phyloP scores from a whole-genome alignment of 2,113 vertebrate species.

The Tetrax tetrax region DNA sequence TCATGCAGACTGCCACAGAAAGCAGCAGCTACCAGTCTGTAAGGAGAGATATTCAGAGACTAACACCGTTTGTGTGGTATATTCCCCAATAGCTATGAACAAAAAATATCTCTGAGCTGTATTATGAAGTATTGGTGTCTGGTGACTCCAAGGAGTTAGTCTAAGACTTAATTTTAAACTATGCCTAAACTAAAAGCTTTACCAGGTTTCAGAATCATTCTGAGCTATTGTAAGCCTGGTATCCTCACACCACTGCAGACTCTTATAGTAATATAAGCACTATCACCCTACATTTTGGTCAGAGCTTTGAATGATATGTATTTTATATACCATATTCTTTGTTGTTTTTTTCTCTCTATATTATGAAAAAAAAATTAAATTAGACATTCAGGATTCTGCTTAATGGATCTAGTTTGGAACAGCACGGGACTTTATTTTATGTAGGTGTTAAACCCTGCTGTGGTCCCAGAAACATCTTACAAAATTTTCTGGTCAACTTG shows the following conservation, averaged over 20 bases:
- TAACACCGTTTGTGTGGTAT: background rate
- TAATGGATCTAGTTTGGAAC: background rate
- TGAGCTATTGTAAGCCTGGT: background rate
- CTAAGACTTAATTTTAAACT: background rate
- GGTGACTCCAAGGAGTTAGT: background rate
- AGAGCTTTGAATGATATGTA: background rate
- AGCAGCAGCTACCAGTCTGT: background rate
- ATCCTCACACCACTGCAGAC: background rate
- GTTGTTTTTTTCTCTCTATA: background rate
- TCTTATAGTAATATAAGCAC: background rate
- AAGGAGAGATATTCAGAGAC: background rate
- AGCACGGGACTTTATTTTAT: background rate
- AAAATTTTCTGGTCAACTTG: background rate
- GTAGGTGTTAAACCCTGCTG: background rate
- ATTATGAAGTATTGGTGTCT: background rate
- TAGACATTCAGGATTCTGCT: background rate
- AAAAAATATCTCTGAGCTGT: background rate
- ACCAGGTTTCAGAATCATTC: background rate
- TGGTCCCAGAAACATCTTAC: background rate
- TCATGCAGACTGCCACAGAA: background rate
- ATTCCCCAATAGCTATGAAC: background rate
- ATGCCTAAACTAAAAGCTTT: background rate
- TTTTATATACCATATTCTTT: background rate
- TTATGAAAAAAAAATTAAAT: background rate
- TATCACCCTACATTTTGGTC: background rate